A percentile compares a stretch with the other conserved stretches of the same genome.
Conservation (phyloP, 1,140 invertebrate genomes). For the Thalassaphorura encarpata region DNA sequence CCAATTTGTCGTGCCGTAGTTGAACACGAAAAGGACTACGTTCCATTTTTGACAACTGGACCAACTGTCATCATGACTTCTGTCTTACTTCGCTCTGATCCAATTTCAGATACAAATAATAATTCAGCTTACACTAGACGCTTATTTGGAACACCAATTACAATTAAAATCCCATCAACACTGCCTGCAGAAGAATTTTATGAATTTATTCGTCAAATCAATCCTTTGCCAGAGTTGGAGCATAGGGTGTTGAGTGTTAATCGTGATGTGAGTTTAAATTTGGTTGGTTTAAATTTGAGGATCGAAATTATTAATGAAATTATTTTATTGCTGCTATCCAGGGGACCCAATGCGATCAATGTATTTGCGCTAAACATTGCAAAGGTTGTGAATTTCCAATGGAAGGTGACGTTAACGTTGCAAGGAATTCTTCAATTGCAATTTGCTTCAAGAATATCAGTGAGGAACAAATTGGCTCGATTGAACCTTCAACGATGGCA, state of each 20-base stretch:
- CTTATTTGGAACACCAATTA: constrained; percentile 49
- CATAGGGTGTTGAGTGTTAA: constrained; percentile 41
- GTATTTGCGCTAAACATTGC: constrained; percentile 50
- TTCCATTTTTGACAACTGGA: constrained; percentile 39
- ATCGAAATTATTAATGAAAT: background rate
- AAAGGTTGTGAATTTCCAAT: constrained; percentile 49
- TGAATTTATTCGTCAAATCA: constrained; percentile 42
- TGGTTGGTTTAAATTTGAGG: background rate
- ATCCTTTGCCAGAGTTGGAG: constrained; percentile 38
- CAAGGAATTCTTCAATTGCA: constrained; percentile 50
- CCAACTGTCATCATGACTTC: constrained; percentile 39
- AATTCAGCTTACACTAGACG: constrained; percentile 37
- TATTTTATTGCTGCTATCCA: constrained; percentile 32
- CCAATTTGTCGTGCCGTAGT: constrained; percentile 45
- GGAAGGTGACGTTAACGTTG: constrained; percentile 44
- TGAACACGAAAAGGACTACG: constrained; percentile 42
- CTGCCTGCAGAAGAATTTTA: constrained; percentile 46
- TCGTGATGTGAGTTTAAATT: constrained; percentile 43
- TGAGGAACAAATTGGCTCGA: constrained; percentile 14
- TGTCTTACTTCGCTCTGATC: constrained; percentile 43
- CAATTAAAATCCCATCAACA: constrained; percentile 48
- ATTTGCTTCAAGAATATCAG: constrained; percentile 39
- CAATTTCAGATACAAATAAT: constrained; percentile 45
- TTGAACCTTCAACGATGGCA: constrained; percentile 26
- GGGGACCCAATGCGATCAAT: constrained; percentile 54